phyloP scores from a whole-genome alignment of 2,888 invertebrate species.

The Lomographa bimaculata region DNA sequence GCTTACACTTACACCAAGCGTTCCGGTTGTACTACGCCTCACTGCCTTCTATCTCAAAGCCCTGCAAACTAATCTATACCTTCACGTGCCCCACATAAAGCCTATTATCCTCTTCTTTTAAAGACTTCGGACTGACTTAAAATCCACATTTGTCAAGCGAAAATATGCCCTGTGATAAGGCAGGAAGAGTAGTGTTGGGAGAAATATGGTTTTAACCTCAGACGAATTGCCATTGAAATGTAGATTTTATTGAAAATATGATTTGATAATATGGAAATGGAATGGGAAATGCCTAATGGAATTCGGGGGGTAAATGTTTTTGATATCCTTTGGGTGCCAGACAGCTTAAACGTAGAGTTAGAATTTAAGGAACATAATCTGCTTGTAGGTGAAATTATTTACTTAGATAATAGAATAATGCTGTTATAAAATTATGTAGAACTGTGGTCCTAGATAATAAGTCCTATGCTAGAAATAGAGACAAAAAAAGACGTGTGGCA shows the following conservation, averaged over 20 bases:
- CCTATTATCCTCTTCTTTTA: slow-evolving; percentile 12
- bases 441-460: too few species aligned
- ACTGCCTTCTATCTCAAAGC: slow-evolving; percentile 32
- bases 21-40: slow-evolving; percentile 52
- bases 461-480: too few species aligned
- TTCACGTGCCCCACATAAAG: slow-evolving; percentile 30
- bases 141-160: slow-evolving; percentile 26
- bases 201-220: slow-evolving; percentile 25
- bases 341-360: too few species aligned
- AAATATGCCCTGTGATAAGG: slow-evolving; percentile 32
- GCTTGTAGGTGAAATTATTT: too few species aligned
- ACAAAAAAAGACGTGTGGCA: too few species aligned
- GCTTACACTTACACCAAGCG: slow-evolving; percentile 65
- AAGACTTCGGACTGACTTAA: slow-evolving; percentile 5
- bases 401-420: too few species aligned
- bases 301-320: slow-evolving; percentile 19
- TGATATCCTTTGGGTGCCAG: slow-evolving; percentile 6
- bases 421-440: too few species aligned
- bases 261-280: slow-evolving; percentile 40
- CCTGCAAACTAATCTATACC: slow-evolving; percentile 33
- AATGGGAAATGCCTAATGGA: slow-evolving; percentile 31
- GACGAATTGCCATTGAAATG: slow-evolving; percentile 45
- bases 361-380: too few species aligned
- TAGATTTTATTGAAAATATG: slow-evolving; percentile 58
- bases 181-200: slow-evolving; percentile 24